A percentile compares a stretch with the other conserved stretches of the same genome.
These are phyloP conservation scores for Leptinotarsa peninsularis DNA, from an alignment of 2,888 invertebrate species.

Conservation along the genomic window DNA sequence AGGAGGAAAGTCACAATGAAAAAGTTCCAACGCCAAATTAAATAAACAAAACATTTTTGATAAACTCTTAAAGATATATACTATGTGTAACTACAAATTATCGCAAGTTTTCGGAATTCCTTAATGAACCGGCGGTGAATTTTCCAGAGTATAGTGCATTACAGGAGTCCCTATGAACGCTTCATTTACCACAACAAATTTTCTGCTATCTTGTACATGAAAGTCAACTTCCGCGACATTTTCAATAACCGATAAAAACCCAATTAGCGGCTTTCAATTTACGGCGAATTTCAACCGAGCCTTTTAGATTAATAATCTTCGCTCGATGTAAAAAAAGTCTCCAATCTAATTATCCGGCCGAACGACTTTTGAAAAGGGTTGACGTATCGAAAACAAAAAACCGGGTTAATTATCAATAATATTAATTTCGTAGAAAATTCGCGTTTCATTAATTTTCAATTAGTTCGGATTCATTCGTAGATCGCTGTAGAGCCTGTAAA, in stretches of 20 bases:
- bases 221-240: conserved; percentile 22
- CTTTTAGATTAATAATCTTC: conserved; percentile 29
- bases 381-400: conserved; percentile 38
- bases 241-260: conserved; percentile 32
- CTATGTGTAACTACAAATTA: not conserved
- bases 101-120: not conserved
- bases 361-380: conserved; percentile 38
- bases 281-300: conserved; percentile 13
- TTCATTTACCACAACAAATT: conserved; percentile 2
- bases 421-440: conserved; percentile 45
- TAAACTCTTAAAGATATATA: no score
- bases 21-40: no score
- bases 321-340: conserved; percentile 26
- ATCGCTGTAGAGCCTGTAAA: conserved; percentile 39
- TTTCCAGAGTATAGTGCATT: not conserved
- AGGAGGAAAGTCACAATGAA: no score
- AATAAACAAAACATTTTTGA: no score
- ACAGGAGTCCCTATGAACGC: not conserved
- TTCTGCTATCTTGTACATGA: not conserved
- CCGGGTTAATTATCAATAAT: conserved; percentile 46
- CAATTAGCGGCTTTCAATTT: conserved; percentile 31
- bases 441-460: conserved; percentile 48
- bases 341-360: conserved; percentile 38
- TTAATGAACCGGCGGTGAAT: not conserved
- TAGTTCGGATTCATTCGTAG: conserved; percentile 36